phyloP scores from a whole-genome alignment of 2,113 vertebrate species.

The Oxygymnocypris stewartii region DNA sequence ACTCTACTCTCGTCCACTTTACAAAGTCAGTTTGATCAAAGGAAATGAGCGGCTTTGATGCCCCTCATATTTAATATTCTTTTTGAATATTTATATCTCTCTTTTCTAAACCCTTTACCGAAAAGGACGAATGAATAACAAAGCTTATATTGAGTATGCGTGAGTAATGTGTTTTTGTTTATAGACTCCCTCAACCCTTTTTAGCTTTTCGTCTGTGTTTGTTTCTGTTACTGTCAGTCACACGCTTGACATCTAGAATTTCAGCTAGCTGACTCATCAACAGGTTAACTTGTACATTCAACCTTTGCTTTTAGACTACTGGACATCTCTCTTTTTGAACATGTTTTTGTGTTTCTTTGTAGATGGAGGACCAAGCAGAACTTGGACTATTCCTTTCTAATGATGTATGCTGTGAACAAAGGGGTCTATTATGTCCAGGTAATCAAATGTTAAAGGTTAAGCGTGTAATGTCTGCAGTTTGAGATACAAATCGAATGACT shows the following conservation, averaged over 20 bases:
- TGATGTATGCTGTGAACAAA: constrained; percentile 98
- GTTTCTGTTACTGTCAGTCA: neutral
- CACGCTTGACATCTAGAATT: neutral
- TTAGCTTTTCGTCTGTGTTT: neutral
- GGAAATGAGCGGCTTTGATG: constrained; percentile 11
- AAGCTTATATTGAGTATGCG: neutral
- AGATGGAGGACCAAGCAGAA: constrained; percentile 99
- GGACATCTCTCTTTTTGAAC: neutral
- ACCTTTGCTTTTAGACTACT: neutral
- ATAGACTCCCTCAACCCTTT: neutral
- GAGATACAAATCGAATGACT: neutral
- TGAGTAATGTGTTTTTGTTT: neutral
- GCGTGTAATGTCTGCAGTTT: neutral
- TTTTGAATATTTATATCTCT: constrained; percentile 12
- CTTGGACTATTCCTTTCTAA: constrained; percentile 97
- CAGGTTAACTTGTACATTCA: neutral
- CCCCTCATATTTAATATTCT: neutral
- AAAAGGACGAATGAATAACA: neutral
- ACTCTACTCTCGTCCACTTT: neutral
- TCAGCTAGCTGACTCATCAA: neutral
- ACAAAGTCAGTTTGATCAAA: constrained; percentile 16
- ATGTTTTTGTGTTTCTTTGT: constrained; percentile 54
- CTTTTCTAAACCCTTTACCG: neutral
- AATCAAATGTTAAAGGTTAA: constrained; percentile 40
- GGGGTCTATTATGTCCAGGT: constrained; percentile 98